phyloP scores from a whole-genome alignment of 2,113 vertebrate genomes.

The Semicossyphus pulcher region DNA sequence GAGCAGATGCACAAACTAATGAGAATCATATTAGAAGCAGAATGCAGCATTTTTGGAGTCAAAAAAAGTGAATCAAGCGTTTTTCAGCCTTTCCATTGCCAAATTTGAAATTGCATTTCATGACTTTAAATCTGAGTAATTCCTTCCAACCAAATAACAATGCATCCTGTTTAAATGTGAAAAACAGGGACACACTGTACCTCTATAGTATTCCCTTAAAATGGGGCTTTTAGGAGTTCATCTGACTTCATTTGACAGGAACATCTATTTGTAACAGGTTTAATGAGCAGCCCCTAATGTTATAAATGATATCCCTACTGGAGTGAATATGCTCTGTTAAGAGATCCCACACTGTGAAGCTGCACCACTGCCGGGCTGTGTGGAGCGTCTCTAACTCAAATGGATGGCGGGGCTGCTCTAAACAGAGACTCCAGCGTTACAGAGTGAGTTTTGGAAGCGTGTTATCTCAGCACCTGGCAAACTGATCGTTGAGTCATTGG shows the following conservation, averaged over 20 bases:
- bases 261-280: slow-evolving; percentile 41
- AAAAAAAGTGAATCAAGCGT: no score
- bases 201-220: background rate
- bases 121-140: background rate
- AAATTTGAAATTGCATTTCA: background rate
- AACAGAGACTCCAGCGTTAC: slow-evolving; percentile 29
- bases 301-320: slow-evolving; percentile 48
- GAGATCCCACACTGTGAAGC: slow-evolving; percentile 52
- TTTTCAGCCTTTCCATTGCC: background rate
- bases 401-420: slow-evolving; percentile 20
- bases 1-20: no score
- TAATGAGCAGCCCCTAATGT: slow-evolving; percentile 48
- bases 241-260: slow-evolving; percentile 30
- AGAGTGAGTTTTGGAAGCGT: slow-evolving; percentile 61
- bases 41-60: no score
- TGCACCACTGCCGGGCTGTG: slow-evolving; percentile 16
- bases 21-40: no score
- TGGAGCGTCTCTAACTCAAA: slow-evolving; percentile 41
- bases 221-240: slow-evolving; percentile 4
- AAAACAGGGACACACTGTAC: background rate
- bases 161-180: background rate
- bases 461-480: slow-evolving; percentile 71
- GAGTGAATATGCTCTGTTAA: slow-evolving; percentile 48
- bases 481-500: slow-evolving; percentile 61
- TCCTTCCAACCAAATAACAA: background rate